Conservation (phyloP, 2,888 invertebrate genomes). For the Heliconius ethilla region DNA sequence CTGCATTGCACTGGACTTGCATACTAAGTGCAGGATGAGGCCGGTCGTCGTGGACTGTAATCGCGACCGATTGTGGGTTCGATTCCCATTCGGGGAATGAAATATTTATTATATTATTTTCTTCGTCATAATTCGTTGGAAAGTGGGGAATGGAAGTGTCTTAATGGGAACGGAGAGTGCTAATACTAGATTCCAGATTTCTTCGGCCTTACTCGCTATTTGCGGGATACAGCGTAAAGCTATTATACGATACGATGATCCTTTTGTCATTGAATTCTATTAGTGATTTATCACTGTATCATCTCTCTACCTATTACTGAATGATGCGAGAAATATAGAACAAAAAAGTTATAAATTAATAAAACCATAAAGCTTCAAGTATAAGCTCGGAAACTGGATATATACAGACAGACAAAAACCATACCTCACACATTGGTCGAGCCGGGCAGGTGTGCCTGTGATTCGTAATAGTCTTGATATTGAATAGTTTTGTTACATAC, state of each 20-base stretch:
- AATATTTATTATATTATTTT: no score
- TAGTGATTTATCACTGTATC: not conserved
- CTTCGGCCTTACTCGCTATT: not conserved
- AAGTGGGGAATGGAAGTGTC: no score
- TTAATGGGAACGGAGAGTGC: no score
- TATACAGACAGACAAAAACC: conserved; percentile 13
- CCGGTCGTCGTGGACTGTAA: no score
- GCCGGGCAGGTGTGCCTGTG: conserved; percentile 44
- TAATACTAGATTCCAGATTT: not conserved
- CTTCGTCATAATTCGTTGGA: no score
- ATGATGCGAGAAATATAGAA: not conserved
- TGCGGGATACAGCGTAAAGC: not conserved
- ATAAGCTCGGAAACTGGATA: conserved; percentile 7
- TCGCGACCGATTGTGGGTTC: no score
- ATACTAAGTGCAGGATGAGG: not conserved
- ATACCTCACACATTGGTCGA: conserved; percentile 8
- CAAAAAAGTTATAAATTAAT: not conserved
- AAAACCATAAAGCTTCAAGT: conserved; percentile 5
- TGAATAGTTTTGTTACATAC: conserved; percentile 8
- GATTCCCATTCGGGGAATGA: no score
- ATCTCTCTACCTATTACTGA: not conserved
- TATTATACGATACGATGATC: no score
- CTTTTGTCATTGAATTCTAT: not conserved
- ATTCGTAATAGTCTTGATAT: conserved; percentile 6
- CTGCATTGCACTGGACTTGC: not conserved